phyloP scores from a whole-genome alignment of 2,113 vertebrate species.

The Prochilodus magdalenae region DNA sequence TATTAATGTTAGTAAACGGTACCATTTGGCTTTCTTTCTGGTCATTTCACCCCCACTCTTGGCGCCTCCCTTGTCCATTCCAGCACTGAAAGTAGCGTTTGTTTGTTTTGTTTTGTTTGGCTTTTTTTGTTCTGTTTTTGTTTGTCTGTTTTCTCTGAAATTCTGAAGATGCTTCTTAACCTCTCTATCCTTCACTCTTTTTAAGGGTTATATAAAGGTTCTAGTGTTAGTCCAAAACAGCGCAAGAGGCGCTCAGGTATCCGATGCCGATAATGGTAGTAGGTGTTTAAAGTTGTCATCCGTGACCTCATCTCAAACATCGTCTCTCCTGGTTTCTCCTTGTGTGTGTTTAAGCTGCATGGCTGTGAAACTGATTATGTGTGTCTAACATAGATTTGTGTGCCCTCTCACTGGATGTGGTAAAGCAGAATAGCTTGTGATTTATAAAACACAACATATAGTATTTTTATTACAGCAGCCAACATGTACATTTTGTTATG shows the following conservation, averaged over 20 bases:
- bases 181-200: constrained; percentile 77
- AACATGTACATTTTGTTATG: background rate
- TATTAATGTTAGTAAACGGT: background rate
- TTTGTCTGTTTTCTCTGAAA: background rate
- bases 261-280: constrained; percentile 41
- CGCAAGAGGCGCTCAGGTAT: constrained; percentile 85
- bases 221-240: constrained; percentile 83
- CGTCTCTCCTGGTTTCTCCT: constrained; percentile 63
- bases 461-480: background rate
- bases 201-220: constrained; percentile 82
- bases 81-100: constrained; percentile 9
- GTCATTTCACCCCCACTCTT: constrained; percentile 19
- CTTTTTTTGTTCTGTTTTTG: no score
- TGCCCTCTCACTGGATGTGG: constrained; percentile 69
- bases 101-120: background rate
- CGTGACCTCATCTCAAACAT: constrained; percentile 65
- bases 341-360: constrained; percentile 72
- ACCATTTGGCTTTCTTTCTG: background rate
- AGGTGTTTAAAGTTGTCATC: constrained; percentile 44
- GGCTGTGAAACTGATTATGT: constrained; percentile 61
- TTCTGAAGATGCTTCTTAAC: constrained; percentile 66
- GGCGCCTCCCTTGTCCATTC: constrained; percentile 1
- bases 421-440: background rate
- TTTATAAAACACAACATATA: background rate
- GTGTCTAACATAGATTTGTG: constrained; percentile 73